Evolutionary conservation across 2,797 vertebrate species (phyloP).

Genomic region (Sparus aurata): DNA sequence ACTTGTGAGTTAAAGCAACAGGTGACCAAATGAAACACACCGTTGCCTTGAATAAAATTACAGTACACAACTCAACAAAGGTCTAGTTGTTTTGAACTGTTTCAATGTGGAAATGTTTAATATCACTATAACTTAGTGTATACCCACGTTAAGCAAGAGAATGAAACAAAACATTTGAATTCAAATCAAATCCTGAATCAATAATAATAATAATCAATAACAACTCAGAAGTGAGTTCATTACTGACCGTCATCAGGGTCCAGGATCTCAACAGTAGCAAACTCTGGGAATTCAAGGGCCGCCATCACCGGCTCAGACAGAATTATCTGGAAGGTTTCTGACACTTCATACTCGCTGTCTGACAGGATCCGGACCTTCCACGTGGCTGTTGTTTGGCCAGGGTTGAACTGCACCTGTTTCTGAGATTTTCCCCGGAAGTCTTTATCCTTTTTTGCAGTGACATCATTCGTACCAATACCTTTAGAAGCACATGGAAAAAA

Average conservation of each 20-base stretch:
- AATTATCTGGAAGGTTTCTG: conserved; percentile 92
- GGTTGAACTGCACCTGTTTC: conserved; percentile 98
- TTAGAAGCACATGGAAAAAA: conserved; percentile 20
- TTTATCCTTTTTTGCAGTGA: conserved; percentile 90
- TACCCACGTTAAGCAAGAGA: background rate
- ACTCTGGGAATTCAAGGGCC: conserved; percentile 89
- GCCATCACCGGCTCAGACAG: conserved; percentile 96
- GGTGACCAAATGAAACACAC: no score
- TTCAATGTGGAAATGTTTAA: background rate
- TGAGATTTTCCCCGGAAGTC: conserved; percentile 95
- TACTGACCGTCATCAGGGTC: conserved; percentile 95
- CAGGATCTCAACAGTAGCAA: conserved; percentile 90
- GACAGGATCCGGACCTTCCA: conserved; percentile 92
- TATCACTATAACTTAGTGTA: background rate
- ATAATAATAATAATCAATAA: no score
- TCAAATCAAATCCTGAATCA: background rate
- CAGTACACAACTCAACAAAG: no score
- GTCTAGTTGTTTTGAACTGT: no score
- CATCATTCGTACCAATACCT: conserved; percentile 94
- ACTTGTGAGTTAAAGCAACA: no score
- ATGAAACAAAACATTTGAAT: background rate
- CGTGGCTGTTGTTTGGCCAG: conserved; percentile 91
- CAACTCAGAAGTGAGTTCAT: conserved; percentile 8
- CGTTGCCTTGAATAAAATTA: no score
- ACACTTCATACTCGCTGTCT: conserved; percentile 90